Evolutionary conservation across 2,113 vertebrate species (phyloP).

Genomic region (Tinamus guttatus): DNA sequence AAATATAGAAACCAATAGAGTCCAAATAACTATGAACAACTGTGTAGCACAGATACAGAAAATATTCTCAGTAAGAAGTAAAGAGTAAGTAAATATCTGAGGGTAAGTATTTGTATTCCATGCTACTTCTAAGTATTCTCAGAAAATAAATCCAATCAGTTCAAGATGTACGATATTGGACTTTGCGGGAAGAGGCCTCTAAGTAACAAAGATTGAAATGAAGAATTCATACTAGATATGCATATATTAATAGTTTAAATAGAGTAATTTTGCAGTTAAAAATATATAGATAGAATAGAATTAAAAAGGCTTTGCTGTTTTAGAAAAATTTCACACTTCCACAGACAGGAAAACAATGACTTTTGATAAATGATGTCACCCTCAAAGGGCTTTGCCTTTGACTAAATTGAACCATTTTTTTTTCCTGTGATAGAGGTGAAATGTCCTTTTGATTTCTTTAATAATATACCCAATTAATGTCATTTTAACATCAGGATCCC

Average conservation of each 20-base stretch:
- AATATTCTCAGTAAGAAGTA: background rate
- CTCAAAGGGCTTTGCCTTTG: background rate
- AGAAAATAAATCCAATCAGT: background rate
- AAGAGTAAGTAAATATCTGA: background rate
- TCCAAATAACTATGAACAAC: background rate
- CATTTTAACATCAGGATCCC: background rate
- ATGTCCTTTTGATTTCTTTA: background rate
- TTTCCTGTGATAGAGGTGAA: background rate
- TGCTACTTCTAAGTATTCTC: background rate
- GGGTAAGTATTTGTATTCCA: background rate
- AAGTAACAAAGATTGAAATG: background rate
- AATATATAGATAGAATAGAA: background rate
- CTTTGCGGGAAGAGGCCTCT: background rate
- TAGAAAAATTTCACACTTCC: background rate
- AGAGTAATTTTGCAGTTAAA: background rate
- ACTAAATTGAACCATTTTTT: background rate
- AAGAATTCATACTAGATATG: background rate
- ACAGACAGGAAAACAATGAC: background rate
- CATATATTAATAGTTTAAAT: background rate
- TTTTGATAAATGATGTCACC: background rate
- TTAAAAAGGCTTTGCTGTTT: accelerated
- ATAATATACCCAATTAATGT: background rate
- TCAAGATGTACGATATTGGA: background rate
- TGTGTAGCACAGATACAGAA: background rate
- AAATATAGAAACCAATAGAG: background rate